These are phyloP conservation scores for Sphaeridia pumilis DNA, from an alignment of 2,888 invertebrate species.

Conservation along the genomic window DNA sequence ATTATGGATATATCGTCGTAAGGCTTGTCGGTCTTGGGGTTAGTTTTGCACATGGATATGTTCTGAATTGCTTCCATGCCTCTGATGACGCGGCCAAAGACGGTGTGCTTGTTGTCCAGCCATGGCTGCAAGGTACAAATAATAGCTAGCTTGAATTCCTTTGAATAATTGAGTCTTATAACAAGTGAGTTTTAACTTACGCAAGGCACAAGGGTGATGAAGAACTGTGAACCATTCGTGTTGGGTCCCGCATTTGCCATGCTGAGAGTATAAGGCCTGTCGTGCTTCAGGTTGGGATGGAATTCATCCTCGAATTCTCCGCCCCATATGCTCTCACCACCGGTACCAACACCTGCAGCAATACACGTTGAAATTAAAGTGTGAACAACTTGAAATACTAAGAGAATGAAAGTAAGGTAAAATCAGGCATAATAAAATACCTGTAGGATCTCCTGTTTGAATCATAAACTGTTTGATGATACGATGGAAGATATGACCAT, in stretches of 20 bases:
- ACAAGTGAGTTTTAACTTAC: constrained; percentile 44
- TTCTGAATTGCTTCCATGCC: constrained; percentile 98
- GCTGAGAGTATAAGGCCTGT: constrained; percentile 91
- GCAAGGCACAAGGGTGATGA: constrained; percentile 92
- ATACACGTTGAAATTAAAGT: not conserved
- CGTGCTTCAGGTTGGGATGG: constrained; percentile 75
- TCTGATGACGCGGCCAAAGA: constrained; percentile 85
- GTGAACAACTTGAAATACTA: too few species aligned
- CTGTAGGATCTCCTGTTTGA: constrained; percentile 47
- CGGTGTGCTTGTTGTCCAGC: constrained; percentile 98
- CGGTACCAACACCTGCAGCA: constrained; percentile 73
- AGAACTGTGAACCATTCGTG: constrained; percentile 98
- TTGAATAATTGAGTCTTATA: not conserved
- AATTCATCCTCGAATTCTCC: constrained; percentile 99
- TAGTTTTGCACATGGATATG: constrained; percentile 87
- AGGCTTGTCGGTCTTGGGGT: constrained; percentile 96
- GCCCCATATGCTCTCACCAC: constrained; percentile 98
- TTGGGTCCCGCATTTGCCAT: constrained; percentile 99
- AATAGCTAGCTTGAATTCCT: too few species aligned
- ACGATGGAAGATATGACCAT: constrained; percentile 87
- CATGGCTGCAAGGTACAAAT: constrained; percentile 61
- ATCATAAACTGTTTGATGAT: constrained; percentile 82
- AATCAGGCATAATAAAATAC: constrained; percentile 33
- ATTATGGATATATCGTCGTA: constrained; percentile 88
- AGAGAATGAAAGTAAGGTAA: not conserved